Evolutionary conservation across 2,113 vertebrate species (phyloP), one percentile per base, ranked within the genome.

Genomic region (Callorhinus ursinus): DNA sequence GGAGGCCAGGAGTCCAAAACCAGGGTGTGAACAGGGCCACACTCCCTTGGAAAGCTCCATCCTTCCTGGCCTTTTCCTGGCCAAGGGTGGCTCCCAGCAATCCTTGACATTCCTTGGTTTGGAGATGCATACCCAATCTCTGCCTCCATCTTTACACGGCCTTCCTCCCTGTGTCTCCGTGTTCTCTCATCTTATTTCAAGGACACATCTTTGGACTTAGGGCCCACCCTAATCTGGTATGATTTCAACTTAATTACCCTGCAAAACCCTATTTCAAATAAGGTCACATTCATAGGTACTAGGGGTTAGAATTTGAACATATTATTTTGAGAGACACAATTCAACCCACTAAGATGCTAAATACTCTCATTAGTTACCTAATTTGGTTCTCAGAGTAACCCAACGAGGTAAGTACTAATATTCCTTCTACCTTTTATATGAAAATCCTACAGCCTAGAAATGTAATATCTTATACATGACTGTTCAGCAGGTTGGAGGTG

Each of bases 51-150:
- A 92, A 83, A 8, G 33, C 1, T 42, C 1, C 46, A 26, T 24
- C 0, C 22, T 26, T 33, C 15, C 10, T 51, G 14, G 0, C 1
- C 14, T 22, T 15, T 14, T 77, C 13, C 22, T 42, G 11, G 18
- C 0, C 15, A 69, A 69, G 7, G 0, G 3, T 18, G n/a, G 9
- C 15, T 51, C 0, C 1, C 19, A 39, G 77, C 1, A 63, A 53
- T 39, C 31, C 14, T 24, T 15, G 10, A 7, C 4, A 22, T 46
- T 63, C 42, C 39, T 87, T 39, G 15, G 7, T 12, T n/a, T 72
- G 9, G 21, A 46, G 9, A 14, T 46, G 7, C 19, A 36, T 24
- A 26, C 3, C 6, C 13, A 26, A 4, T 71, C 49, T 84, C 33
- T 77, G 12, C 5, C 12, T 88, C 33, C 76, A 39, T 59, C 39